Percentiles rank a stretch among this genome's conserved stretches.
These are phyloP conservation scores for Austrolebias charrua DNA, from an alignment of 2,797 vertebrate genomes.

Conservation along the genomic window DNA sequence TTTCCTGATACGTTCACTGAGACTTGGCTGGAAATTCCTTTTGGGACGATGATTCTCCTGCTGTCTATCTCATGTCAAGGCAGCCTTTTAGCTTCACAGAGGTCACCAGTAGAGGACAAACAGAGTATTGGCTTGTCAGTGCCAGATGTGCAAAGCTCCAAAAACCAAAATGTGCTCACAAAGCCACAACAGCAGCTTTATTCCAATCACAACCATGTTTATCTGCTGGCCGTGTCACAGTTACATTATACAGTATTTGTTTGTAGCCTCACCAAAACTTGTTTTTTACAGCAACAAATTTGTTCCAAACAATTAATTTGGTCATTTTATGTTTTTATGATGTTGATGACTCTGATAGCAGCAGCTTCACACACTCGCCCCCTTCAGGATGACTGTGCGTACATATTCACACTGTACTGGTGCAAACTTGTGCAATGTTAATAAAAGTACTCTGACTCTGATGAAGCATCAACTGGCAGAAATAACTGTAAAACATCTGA, in stretches of 20 bases:
- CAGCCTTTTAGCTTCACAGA: not conserved
- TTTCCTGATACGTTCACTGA: not conserved
- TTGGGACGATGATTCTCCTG: not conserved
- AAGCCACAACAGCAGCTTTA: not conserved
- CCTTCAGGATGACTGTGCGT: too few relatives aligned
- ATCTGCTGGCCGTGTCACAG: not conserved
- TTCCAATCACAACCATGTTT: not conserved
- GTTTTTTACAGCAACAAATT: too few relatives aligned
- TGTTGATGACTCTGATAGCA: too few relatives aligned
- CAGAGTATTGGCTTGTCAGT: not conserved
- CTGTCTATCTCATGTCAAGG: not conserved
- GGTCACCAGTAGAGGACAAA: constrained; percentile 1
- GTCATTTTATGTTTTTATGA: too few relatives aligned
- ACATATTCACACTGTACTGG: too few relatives aligned
- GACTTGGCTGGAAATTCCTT: not conserved
- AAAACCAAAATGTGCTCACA: not conserved
- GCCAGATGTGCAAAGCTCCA: not conserved
- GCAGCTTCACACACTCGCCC: too few relatives aligned
- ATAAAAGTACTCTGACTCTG: too few relatives aligned
- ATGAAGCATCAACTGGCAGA: too few relatives aligned
- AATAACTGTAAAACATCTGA: not conserved
- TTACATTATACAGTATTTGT: not conserved
- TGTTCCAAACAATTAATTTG: too few relatives aligned
- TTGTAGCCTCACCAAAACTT: not conserved
- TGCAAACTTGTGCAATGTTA: too few relatives aligned